Percentiles rank a stretch among this genome's conserved stretches.
phyloP scores from a whole-genome alignment of 2,888 invertebrate species.

The Pasiphila rectangulata region DNA sequence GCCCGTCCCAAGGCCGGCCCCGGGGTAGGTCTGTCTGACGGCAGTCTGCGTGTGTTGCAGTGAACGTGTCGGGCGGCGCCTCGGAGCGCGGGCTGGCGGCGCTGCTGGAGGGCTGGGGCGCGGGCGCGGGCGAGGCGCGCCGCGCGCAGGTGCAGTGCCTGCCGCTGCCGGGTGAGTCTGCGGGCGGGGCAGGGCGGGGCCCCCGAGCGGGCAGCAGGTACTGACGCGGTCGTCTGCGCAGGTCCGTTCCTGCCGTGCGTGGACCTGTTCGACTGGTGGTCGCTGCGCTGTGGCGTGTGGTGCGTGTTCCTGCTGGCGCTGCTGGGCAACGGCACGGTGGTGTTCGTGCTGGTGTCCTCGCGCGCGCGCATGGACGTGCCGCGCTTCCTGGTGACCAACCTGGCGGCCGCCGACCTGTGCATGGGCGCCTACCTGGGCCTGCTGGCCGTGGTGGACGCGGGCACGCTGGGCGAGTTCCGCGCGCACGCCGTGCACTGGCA shows the following conservation, averaged over 20 bases:
- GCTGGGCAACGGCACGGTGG: constrained; percentile 97
- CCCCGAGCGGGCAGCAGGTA: constrained; percentile 1
- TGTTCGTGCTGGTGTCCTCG: constrained; percentile 94
- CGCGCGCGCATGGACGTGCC: constrained; percentile 98
- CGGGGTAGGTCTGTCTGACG: too few species aligned
- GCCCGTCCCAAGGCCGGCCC: too few species aligned
- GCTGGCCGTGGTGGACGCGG: constrained; percentile 96
- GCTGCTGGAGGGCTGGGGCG: constrained; percentile 35
- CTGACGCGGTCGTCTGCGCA: constrained; percentile 43
- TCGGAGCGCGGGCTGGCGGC: constrained; percentile 41
- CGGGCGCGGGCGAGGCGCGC: constrained; percentile 32
- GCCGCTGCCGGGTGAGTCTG: constrained; percentile 86
- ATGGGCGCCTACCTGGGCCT: constrained; percentile 98
- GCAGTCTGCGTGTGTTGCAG: constrained; percentile 33
- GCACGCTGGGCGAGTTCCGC: constrained; percentile 96
- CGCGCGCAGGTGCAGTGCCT: constrained; percentile 85
- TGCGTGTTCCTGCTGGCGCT: constrained; percentile 96
- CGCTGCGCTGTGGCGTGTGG: constrained; percentile 97
- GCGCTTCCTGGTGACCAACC: constrained; percentile 96
- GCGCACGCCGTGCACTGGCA: constrained; percentile 99
- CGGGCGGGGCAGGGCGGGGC: background rate
- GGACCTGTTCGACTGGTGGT: constrained; percentile 99
- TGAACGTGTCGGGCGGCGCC: constrained; percentile 54
- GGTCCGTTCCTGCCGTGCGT: constrained; percentile 97
- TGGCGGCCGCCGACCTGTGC: constrained; percentile 97